Evolutionary conservation across 2,888 invertebrate species (phyloP), one percentile per base, ranked within the genome.

Genomic region (Acronicta psi): DNA sequence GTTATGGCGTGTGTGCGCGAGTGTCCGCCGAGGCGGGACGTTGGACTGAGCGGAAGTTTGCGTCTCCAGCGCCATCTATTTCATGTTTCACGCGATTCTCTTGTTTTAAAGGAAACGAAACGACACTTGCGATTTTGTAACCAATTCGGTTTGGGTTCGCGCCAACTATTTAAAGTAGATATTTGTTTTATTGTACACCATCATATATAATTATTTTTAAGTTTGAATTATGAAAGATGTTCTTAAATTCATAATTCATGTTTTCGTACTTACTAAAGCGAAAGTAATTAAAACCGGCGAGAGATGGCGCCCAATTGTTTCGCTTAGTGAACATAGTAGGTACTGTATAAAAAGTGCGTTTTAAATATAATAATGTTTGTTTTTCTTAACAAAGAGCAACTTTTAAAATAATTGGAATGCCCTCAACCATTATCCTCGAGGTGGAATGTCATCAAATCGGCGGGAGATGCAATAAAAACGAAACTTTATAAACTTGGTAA

Each of bases 41-140:
- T 55, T 62, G 72, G 53, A 62, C 49, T 64, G 80, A 87, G 85
- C 93, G 93, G 91, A 93, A 92, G 89, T 86, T 76, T 80, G 85
- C 85, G 87, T 91, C 91, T 76, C 76, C 76, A 89, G 80, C 89
- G 89, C 91, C 93, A 92, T 93, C 92, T 91, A 93, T 92, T 88
- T 87, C 81, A 80, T 84, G 82, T 85, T 84, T 84, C 85, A 84
- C 76, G 83, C 84, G 73, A 84, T 92, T 83, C 88, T 92, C 92
- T 92, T 92, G 89, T 93, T 93, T 89, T 89, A 90, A 82, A 91
- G 92, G 92, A 92, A 93, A 83, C 86, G 85, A 80, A 84, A 86
- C 80, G 84, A 87, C 87, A 89, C 81, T 84, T 77, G 83, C 82
- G 86, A 89, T 91, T 92, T 91, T 91, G 91, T 89, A 88, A 88